These are phyloP conservation scores for Crotalus horridus DNA, from an alignment of 2,113 vertebrate species.

Conservation along the genomic window DNA sequence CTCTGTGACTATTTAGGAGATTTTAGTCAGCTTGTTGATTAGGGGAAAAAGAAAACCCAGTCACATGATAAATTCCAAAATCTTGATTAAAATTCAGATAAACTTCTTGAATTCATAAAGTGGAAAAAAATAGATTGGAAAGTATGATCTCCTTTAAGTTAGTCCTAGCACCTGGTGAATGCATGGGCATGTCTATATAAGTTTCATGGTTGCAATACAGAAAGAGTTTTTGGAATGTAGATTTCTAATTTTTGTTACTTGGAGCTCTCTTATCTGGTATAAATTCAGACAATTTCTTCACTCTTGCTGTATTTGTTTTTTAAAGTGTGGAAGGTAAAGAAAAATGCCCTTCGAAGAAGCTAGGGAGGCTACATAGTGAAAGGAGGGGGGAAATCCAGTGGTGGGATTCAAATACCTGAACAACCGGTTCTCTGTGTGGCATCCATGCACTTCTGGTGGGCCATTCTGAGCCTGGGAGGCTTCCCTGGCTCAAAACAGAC, in stretches of 20 bases:
- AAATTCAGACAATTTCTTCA: neutral
- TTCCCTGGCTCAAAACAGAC: too few relatives aligned
- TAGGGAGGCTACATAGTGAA: neutral
- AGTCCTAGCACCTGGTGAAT: neutral
- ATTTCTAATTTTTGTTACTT: neutral
- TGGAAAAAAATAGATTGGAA: neutral
- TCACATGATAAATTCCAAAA: neutral
- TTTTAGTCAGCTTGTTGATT: neutral
- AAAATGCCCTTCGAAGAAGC: neutral
- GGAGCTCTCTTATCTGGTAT: neutral
- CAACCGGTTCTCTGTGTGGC: too few relatives aligned
- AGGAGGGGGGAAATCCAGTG: neutral
- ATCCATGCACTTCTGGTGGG: too few relatives aligned
- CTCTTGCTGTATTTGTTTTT: too few relatives aligned
- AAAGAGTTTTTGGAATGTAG: too few relatives aligned
- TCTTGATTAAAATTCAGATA: neutral
- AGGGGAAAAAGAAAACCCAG: neutral
- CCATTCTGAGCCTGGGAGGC: too few relatives aligned
- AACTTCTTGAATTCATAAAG: neutral
- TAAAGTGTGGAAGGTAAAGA: neutral
- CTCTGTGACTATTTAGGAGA: neutral
- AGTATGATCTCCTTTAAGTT: neutral
- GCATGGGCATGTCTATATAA: neutral
- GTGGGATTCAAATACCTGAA: too few relatives aligned
- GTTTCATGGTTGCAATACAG: too few relatives aligned